phyloP scores from a whole-genome alignment of 1,140 invertebrate genomes.

The Zaprionus kolodkinae region DNA sequence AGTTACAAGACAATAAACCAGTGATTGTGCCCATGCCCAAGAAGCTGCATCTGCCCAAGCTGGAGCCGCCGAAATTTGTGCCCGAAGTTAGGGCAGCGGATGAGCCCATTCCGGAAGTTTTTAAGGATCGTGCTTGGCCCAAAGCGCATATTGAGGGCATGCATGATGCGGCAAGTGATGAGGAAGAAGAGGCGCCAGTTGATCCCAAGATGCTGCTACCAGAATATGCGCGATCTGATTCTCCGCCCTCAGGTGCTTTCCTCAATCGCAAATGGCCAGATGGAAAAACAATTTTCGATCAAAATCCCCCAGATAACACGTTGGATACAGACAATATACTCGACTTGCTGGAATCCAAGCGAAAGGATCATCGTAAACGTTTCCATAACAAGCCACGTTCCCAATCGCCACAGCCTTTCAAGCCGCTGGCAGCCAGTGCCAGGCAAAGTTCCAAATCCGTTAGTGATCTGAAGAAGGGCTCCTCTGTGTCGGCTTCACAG shows the following conservation, averaged over 20 bases:
- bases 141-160: slow-evolving; percentile 54
- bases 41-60: slow-evolving; percentile 69
- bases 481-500: slow-evolving; percentile 33
- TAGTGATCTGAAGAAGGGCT: slow-evolving; percentile 62
- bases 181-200: slow-evolving; percentile 38
- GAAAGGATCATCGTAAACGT: slow-evolving; percentile 20
- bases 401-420: slow-evolving; percentile 64
- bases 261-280: slow-evolving; percentile 78
- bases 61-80: slow-evolving; percentile 54
- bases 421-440: slow-evolving; percentile 52
- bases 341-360: slow-evolving; percentile 23
- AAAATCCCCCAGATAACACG: slow-evolving; percentile 15
- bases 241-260: slow-evolving; percentile 61
- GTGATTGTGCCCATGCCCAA: slow-evolving; percentile 78
- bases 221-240: slow-evolving; percentile 68
- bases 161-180: slow-evolving; percentile 25
- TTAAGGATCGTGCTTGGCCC: slow-evolving; percentile 74
- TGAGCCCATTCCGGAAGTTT: slow-evolving; percentile 71
- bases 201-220: slow-evolving; percentile 49
- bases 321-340: slow-evolving; percentile 55
- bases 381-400: slow-evolving; percentile 63
- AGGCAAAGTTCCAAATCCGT: slow-evolving; percentile 63
- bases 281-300: slow-evolving; percentile 67
- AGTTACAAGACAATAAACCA: slow-evolving; percentile 76
- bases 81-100: slow-evolving; percentile 45